Conservation (phyloP, 2,888 invertebrate genomes). For the Noctua fimbriata region DNA sequence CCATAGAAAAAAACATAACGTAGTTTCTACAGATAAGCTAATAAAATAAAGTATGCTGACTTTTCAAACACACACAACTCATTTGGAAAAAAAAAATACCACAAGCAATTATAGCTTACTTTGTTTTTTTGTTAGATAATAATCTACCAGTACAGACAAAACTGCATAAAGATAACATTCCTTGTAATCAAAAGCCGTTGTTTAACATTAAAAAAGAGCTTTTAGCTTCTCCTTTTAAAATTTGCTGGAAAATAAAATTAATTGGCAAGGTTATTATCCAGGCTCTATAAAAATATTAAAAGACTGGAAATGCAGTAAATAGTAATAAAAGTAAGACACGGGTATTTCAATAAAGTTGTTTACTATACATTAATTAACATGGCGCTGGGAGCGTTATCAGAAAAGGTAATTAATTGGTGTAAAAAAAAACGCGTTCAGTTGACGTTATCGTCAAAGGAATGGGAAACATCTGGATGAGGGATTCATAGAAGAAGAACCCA, state of each 20-base stretch:
- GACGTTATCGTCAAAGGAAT: not conserved
- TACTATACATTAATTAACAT: conserved; percentile 34
- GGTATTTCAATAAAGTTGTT: conserved; percentile 46
- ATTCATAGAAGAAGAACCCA: too few species aligned
- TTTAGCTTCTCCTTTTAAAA: not conserved
- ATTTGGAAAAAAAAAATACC: not conserved
- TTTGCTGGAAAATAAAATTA: conserved; percentile 6
- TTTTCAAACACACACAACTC: too few species aligned
- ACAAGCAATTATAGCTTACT: not conserved
- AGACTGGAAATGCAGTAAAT: conserved; percentile 17
- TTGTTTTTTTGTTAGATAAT: too few species aligned
- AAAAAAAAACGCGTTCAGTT: not conserved
- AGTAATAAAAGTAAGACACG: conserved; percentile 15
- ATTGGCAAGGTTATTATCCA: conserved; percentile 1
- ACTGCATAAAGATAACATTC: not conserved
- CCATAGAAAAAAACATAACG: too few species aligned
- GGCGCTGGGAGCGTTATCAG: conserved; percentile 29
- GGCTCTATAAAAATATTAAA: not conserved
- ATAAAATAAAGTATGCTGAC: not conserved
- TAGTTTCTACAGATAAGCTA: not conserved
- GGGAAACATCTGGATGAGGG: too few species aligned
- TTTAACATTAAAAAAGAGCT: not conserved
- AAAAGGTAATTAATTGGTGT: not conserved
- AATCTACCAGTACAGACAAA: not conserved
- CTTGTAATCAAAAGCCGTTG: not conserved